A percentile compares a stretch with the other conserved stretches of the same genome.
Conservation (phyloP, 2,888 invertebrate genomes). For the Drosophila dives region DNA sequence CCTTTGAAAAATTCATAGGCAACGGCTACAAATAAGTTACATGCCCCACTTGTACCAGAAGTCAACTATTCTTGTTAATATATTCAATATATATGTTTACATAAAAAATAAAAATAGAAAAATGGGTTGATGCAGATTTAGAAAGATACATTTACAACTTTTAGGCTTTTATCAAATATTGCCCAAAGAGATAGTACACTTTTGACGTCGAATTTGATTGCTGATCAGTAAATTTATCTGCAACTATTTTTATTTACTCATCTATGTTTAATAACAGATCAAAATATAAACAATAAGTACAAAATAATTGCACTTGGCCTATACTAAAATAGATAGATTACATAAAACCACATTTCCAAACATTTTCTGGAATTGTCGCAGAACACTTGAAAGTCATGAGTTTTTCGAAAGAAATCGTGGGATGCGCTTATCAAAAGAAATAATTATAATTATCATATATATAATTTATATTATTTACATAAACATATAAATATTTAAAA, state of each 20-base stretch:
- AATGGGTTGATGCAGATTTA: background rate
- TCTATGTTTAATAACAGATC: too few relatives aligned
- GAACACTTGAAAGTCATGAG: background rate
- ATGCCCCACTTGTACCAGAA: background rate
- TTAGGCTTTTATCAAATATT: background rate
- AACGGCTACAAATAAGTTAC: background rate
- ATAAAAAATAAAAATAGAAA: background rate
- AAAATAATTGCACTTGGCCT: background rate
- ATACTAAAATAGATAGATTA: background rate
- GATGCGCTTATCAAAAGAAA: background rate
- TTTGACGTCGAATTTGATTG: too few relatives aligned
- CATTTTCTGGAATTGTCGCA: background rate
- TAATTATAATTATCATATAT: too few relatives aligned
- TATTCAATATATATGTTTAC: background rate
- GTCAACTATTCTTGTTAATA: background rate
- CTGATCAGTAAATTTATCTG: too few relatives aligned
- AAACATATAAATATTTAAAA: background rate
- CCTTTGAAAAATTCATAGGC: conserved; percentile 1
- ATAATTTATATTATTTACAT: background rate
- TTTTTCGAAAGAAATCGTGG: background rate
- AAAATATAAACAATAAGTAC: too few relatives aligned
- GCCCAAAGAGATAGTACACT: background rate
- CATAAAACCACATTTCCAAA: background rate
- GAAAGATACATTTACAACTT: background rate
- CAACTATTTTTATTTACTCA: too few relatives aligned